Base-by-base conservation (phyloP, 2,113 vertebrate genomes). In the Salvelinus fontinalis region DNA sequence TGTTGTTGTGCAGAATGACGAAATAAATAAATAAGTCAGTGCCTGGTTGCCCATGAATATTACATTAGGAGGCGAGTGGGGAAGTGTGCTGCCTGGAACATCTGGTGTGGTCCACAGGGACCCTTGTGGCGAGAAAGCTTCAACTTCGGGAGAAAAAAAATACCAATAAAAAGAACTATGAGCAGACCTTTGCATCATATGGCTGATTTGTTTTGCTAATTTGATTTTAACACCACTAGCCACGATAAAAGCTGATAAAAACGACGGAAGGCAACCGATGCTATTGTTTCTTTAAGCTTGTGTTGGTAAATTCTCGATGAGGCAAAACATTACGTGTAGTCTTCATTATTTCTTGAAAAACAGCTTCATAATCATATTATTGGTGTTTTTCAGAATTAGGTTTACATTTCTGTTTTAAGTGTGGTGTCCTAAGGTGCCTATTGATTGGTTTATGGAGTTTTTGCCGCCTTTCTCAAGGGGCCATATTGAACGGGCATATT, bases 21-120 rank as follows among this genome's bases (percentile, higher is more conserved):
- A 93, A 89, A 90, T 89, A 94, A 93, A 94, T 93, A 92, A 91
- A 94, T 92, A 92, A 91, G 29, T 39, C 75, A 86, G 90, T 92
- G 90, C 91, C 90, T 91, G 92, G 90, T 92, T 92, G 93, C 89
- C 90, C 89, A 95, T 95, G 93, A 95, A 95, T 95, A 95, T 95
- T 95, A 90, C 92, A 94, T 94, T 93, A 94, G 91, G 86, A 89
- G 82, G 89, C 86, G 89, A 94, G 92, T 91, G 89, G 92, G 92
- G 92, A 92, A 92, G 92, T 92, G 90, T 92, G 91, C 89, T 90
- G 91, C 91, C 88, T 92, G 92, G 91, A 95, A 95, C 93, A 95
- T 94, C 94, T 94, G 94, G 93, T 93, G 88, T 75, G 65, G 89
- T 95, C 94, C 90, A 80, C 88, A 90, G 94, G 93, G 94, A 94